phyloP scores from a whole-genome alignment of 2,888 invertebrate species.

The Cosmia pyralina region DNA sequence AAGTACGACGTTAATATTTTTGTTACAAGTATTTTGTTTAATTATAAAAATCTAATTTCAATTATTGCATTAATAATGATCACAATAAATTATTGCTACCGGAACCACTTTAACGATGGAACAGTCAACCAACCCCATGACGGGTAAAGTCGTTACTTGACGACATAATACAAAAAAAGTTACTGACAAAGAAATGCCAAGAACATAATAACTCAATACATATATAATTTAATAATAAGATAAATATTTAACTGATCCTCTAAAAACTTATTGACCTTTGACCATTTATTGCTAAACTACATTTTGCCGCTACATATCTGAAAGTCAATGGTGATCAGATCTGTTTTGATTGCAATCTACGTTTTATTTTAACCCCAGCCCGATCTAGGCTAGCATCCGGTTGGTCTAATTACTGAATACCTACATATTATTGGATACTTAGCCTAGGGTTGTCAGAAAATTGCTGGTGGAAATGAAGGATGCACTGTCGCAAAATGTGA shows the following conservation, averaged over 20 bases:
- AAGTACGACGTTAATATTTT: no score
- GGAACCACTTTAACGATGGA: background rate
- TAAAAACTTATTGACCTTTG: no score
- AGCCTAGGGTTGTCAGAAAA: background rate
- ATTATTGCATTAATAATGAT: background rate
- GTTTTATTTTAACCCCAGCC: background rate
- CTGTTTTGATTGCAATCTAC: background rate
- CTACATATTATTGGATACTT: background rate
- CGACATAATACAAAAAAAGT: no score
- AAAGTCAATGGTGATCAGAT: background rate
- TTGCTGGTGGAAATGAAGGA: background rate
- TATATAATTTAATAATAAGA: no score
- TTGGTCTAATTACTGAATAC: background rate
- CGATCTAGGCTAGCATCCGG: background rate
- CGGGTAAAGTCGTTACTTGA: background rate
- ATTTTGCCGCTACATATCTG: no score
- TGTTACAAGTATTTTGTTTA: no score
- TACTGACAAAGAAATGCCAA: background rate
- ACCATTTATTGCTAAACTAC: background rate
- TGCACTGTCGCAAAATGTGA: background rate
- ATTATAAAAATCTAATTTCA: background rate
- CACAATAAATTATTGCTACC: background rate
- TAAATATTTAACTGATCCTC: no score
- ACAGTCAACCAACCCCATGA: background rate
- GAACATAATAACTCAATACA: background rate